A percentile compares a stretch with the other conserved stretches of the same genome.
Conservation (phyloP, 2,113 vertebrate genomes). For the Nestor notabilis region DNA sequence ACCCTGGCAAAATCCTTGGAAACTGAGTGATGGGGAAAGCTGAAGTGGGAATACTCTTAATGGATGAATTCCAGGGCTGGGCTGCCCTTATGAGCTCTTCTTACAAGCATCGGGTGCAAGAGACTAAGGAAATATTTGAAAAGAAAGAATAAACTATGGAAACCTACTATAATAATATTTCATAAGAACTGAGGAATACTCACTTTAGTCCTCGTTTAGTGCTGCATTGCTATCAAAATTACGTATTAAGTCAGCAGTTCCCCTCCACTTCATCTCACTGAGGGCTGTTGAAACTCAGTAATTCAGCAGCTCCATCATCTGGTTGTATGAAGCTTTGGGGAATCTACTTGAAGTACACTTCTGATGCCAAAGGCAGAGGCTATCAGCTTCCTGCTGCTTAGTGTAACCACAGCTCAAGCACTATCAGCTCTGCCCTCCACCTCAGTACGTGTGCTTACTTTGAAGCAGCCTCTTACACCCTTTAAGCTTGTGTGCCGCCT, state of each 20-base stretch:
- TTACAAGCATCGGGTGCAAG: neutral
- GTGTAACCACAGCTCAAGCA: neutral
- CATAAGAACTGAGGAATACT: neutral
- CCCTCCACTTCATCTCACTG: neutral
- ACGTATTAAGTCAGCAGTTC: neutral
- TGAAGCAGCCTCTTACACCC: neutral
- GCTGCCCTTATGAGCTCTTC: neutral
- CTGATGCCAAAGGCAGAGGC: neutral
- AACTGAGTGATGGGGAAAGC: neutral
- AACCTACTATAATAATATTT: neutral
- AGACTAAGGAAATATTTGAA: neutral
- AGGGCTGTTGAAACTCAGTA: neutral
- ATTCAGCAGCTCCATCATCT: slow-evolving; percentile 41
- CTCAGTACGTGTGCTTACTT: accelerated
- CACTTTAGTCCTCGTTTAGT: neutral
- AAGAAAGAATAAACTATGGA: neutral
- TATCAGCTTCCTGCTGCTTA: neutral
- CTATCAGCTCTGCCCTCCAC: neutral
- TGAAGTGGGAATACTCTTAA: neutral
- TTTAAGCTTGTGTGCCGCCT: neutral
- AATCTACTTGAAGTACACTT: neutral
- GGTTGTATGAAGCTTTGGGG: neutral
- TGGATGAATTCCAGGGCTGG: neutral
- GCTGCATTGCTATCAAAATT: neutral
- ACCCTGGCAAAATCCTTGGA: neutral